Evolutionary conservation across 2,888 invertebrate species (phyloP), one percentile per base, ranked within the genome.

Genomic region (Himalopsyche japonica): DNA sequence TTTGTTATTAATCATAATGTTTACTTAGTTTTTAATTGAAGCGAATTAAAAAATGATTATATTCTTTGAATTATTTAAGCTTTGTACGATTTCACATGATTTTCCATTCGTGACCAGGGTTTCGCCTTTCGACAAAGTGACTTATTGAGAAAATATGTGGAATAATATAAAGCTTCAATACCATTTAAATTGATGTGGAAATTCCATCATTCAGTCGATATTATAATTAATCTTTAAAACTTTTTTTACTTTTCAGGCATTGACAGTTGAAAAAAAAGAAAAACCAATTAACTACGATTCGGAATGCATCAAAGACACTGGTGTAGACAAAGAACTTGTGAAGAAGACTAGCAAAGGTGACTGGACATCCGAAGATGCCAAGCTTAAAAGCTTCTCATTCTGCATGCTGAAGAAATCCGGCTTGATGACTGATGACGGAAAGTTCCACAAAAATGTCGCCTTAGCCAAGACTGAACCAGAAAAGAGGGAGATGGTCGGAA

Each of bases 401-500:
- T 92, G 92, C 89, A 91, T 92, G 91, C 88, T 92, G 89, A 89
- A 89, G 87, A 92, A 91, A 82, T 91, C 92, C 0, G 92, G 92
- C 85, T 89, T 92, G 89, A 92, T 92, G 92, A 91, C 91, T 18
- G 92, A 92, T 88, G 92, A 92, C 8, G 92, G 92, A 43, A 92
- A 91, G 85, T 92, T 92, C 89, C 92, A 92, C 90, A 92, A 92
- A 88, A 92, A 92, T 49, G 90, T 92, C 1, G 92, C 92, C 70
- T 88, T 92, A 1, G 90, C 92, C 8, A 92, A 92, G 88, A 91
- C 90, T 12, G 91, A 91, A 78, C 89, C 90, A 91, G 92, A 91
- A 76, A 91, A 92, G 88, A 92, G 91, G 57, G 90, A 91, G 0
- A 87, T 88, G 10, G 92, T 92, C 0, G 92, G 92, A 88, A 92